These are phyloP conservation scores for Hemaris fuciformis DNA, from an alignment of 2,888 invertebrate species.

Conservation along the genomic window DNA sequence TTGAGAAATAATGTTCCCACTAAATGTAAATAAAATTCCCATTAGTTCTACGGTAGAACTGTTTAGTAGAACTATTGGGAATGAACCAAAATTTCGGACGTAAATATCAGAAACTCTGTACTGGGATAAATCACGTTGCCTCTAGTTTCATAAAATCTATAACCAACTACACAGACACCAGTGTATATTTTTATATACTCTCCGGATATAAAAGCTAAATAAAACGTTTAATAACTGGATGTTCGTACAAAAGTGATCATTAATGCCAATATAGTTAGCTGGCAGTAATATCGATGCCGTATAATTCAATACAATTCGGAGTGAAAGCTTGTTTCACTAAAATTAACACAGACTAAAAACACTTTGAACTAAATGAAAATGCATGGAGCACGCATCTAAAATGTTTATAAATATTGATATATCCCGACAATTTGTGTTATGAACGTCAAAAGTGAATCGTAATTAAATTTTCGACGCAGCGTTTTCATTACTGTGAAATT, in stretches of 20 bases:
- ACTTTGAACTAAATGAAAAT: neutral
- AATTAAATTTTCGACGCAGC: neutral
- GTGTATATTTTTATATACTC: no score
- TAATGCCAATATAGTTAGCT: neutral
- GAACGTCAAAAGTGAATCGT: neutral
- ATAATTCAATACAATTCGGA: neutral
- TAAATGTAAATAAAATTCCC: no score
- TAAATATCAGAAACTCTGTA: no score
- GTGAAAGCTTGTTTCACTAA: neutral
- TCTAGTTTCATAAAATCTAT: no score
- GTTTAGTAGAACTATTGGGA: no score
- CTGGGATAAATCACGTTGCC: no score
- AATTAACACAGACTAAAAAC: neutral
- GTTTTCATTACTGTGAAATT: conserved; percentile 5
- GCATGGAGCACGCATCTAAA: neutral
- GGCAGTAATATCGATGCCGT: neutral
- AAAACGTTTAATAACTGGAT: no score
- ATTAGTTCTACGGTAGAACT: no score
- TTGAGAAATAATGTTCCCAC: no score
- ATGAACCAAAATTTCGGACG: no score
- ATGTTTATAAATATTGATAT: neutral
- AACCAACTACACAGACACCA: no score
- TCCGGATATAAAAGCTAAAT: no score
- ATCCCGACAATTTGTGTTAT: neutral
- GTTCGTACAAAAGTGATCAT: neutral